Evolutionary conservation across 2,113 vertebrate genomes (phyloP).

Genomic region (Ornithorhynchus anatinus): DNA sequence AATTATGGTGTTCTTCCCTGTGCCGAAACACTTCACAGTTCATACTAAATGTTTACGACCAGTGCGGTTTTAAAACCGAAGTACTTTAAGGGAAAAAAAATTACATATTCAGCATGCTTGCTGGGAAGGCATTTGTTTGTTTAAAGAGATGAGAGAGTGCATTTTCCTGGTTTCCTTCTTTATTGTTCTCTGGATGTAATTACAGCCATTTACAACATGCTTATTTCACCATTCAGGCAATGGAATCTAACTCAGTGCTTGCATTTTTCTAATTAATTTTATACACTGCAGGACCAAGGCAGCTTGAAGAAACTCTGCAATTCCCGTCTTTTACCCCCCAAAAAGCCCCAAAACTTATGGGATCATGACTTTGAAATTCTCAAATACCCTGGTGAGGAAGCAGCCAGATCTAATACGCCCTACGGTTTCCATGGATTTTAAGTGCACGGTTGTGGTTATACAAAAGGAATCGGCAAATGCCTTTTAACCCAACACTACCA

Average conservation of each 20-base stretch:
- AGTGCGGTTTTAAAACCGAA: neutral
- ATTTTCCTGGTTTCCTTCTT: neutral
- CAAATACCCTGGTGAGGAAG: rapidly evolving
- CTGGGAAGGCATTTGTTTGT: conserved; percentile 9
- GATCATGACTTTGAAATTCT: neutral
- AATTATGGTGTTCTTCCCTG: conserved; percentile 6
- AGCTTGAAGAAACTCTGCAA: neutral
- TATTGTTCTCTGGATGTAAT: conserved; percentile 28
- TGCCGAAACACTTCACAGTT: neutral
- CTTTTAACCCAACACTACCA: no score
- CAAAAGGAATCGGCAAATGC: no score
- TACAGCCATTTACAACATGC: conserved; percentile 10
- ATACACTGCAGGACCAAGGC: neutral
- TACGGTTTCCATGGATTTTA: no score
- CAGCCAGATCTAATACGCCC: no score
- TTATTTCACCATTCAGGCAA: conserved; percentile 12
- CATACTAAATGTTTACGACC: conserved; percentile 29
- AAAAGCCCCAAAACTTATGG: neutral
- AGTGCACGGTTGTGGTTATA: no score
- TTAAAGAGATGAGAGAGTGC: conserved; percentile 31
- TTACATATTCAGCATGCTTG: neutral
- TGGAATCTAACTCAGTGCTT: conserved; percentile 31
- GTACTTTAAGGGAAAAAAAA: conserved; percentile 39
- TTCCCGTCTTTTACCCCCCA: neutral
- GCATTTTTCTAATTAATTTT: conserved; percentile 6